Evolutionary conservation across 1,140 invertebrate species (phyloP), one percentile per base, ranked within the genome.

Genomic region (Orchestia grillus): DNA sequence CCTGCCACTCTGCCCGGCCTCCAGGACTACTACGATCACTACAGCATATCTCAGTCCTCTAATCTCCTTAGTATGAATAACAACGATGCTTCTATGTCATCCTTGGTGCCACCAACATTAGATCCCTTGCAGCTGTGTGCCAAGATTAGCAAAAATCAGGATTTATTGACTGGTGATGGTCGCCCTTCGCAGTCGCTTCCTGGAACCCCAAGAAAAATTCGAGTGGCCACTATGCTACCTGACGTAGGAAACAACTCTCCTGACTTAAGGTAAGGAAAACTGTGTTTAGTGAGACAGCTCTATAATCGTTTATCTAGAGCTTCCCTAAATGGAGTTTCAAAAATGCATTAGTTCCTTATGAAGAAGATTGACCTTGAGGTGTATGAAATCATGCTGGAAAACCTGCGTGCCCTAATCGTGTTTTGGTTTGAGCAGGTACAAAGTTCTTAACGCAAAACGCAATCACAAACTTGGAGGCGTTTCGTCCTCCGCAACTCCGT

Each of bases 191-290:
- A 96, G 96, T 96, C 96, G 43, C 94, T 97, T 28, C 96, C 96
- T 11, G 96, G 96, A 3, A 96, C 96, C 16, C 96, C 96, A 19
- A 95, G 96, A 43, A 97, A 97, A 95, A 97, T 97, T 92, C 90
- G 96, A 36, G 96, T 97, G 88, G 95, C 96, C 11, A 96, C 96
- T 4, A 97, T 96, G 23, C 94, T 96, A n/a, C 96, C 96, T 16
- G 96, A 97, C 43, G 96, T 97, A 16, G 96, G 96, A 19, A 96
- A 96, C n/a, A 96, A 97, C 91, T 97, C 96, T 28, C 96, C 96
- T 47, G 96, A 97, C 43, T 87, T 97, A 4, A 96, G 96, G 40
- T 97, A 97, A 94, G 92, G 42, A 42, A 90, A 77, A 36, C 62
- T 77, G 3, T 77, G 28, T 77, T 77, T 77, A 1, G 11, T 77